These are phyloP conservation scores for Alectura lathami DNA, from an alignment of 2,113 vertebrate genomes.

Conservation along the genomic window DNA sequence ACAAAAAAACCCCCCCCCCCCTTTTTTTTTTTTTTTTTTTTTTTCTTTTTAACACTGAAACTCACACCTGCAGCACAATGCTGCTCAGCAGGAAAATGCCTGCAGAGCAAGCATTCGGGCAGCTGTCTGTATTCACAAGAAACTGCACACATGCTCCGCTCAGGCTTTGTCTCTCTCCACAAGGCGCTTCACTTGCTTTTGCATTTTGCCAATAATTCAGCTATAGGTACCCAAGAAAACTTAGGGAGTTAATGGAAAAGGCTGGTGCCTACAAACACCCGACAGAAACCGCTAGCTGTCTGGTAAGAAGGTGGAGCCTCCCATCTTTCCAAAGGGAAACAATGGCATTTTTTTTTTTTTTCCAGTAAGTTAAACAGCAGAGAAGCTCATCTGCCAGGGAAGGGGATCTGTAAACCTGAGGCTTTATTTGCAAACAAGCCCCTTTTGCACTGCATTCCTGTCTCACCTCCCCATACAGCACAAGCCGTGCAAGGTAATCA, in stretches of 20 bases:
- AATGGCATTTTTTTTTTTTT: constrained; percentile 48
- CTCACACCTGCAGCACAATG: constrained; percentile 71
- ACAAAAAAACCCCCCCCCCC: constrained; percentile 59
- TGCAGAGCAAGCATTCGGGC: not conserved
- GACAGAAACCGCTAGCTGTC: constrained; percentile 41
- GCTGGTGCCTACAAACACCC: constrained; percentile 1
- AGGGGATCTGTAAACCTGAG: constrained; percentile 7
- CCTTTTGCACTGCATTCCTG: constrained; percentile 15
- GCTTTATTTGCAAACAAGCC: constrained; percentile 35
- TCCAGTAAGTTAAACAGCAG: constrained; percentile 38
- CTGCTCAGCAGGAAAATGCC: constrained; percentile 27
- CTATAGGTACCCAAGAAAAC: constrained; percentile 15
- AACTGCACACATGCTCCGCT: not conserved
- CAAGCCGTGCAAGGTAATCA: constrained; percentile 66
- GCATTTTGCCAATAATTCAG: constrained; percentile 62
- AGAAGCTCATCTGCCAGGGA: constrained; percentile 46
- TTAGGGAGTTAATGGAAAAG: constrained; percentile 40
- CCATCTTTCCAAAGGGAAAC: constrained; percentile 63
- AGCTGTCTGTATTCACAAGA: not conserved
- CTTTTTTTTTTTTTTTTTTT: not conserved
- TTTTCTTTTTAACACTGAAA: not conserved
- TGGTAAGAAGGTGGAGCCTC: constrained; percentile 72
- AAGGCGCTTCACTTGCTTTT: constrained; percentile 38
- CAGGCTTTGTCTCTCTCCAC: not conserved
- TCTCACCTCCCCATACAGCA: constrained; percentile 55